These are phyloP conservation scores for Subanguina moxae DNA, from an alignment of 1,140 invertebrate species.

Conservation along the genomic window DNA sequence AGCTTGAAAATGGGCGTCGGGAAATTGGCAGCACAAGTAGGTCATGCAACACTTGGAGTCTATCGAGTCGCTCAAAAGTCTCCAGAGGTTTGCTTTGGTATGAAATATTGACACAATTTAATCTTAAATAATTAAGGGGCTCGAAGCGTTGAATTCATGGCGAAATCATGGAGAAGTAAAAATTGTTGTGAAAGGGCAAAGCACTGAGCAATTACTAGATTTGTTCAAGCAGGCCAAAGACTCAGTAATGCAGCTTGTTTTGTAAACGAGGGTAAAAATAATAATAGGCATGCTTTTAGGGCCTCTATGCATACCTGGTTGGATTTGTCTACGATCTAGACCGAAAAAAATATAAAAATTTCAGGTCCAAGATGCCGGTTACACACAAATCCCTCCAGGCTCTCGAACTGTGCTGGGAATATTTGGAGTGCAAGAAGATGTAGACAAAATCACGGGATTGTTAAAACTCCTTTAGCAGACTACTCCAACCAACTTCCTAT, in stretches of 20 bases:
- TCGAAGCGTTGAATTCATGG: constrained; percentile 35
- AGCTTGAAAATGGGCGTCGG: constrained; percentile 67
- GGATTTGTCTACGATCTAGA: too few relatives aligned
- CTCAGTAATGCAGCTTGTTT: too few relatives aligned
- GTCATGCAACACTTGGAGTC: constrained; percentile 67
- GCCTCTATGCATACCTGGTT: constrained; percentile 64
- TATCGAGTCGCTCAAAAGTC: constrained; percentile 62
- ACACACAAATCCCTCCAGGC: constrained; percentile 66
- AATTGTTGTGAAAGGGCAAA: constrained; percentile 66
- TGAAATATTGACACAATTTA: too few relatives aligned
- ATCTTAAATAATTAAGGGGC: constrained; percentile 35
- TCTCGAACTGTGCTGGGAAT: constrained; percentile 63
- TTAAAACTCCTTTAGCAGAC: constrained; percentile 62
- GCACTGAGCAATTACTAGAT: constrained; percentile 63
- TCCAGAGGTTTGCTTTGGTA: constrained; percentile 61
- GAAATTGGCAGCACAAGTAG: constrained; percentile 68
- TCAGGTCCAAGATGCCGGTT: constrained; percentile 65
- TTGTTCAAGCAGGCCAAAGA: constrained; percentile 63
- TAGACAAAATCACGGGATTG: constrained; percentile 62
- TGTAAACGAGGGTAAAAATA: too few relatives aligned
- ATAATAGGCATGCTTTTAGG: constrained; percentile 31
- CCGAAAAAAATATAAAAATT: too few relatives aligned
- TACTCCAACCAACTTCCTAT: too few relatives aligned
- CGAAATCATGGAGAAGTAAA: constrained; percentile 65
- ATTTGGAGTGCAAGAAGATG: constrained; percentile 62